Percentiles rank a stretch among this genome's conserved stretches.
These are phyloP conservation scores for Macquaria australasica DNA, from an alignment of 2,113 vertebrate species.

Conservation along the genomic window DNA sequence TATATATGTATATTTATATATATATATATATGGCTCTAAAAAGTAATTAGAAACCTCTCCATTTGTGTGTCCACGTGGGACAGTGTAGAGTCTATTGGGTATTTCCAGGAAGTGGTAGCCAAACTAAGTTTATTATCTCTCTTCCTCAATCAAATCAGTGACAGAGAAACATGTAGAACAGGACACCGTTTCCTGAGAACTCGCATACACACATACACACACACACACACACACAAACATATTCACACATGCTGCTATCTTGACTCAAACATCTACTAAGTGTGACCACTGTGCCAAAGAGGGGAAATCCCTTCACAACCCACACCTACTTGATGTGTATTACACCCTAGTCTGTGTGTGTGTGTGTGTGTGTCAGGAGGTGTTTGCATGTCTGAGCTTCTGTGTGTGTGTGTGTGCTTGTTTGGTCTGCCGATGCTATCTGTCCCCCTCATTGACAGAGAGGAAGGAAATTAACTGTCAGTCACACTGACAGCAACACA, in stretches of 20 bases:
- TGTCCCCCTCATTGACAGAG: conserved; percentile 48
- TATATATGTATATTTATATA: no score
- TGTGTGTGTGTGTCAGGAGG: conserved; percentile 15
- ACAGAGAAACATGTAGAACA: conserved; percentile 68
- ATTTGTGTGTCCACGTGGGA: conserved; percentile 3
- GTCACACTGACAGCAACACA: conserved; percentile 39
- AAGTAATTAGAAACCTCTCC: background rate
- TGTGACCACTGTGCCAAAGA: conserved; percentile 43
- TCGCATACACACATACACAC: conserved; percentile 32
- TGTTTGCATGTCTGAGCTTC: background rate
- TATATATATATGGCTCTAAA: background rate
- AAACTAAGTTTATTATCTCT: conserved; percentile 76
- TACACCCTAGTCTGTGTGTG: background rate
- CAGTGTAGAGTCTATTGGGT: conserved; percentile 45
- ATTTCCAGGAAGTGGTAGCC: conserved; percentile 73
- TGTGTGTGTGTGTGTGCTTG: conserved; percentile 36
- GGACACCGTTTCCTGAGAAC: conserved; percentile 62
- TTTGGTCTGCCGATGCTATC: conserved; percentile 59
- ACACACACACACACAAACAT: conserved; percentile 1
- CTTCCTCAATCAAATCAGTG: conserved; percentile 78
- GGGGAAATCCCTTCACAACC: conserved; percentile 70
- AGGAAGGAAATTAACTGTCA: conserved; percentile 52
- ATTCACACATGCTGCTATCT: conserved; percentile 30
- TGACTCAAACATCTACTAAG: conserved; percentile 44
- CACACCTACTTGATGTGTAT: conserved; percentile 41